These are phyloP conservation scores for Telenomus remus DNA, from an alignment of 1,140 invertebrate species.

Conservation along the genomic window DNA sequence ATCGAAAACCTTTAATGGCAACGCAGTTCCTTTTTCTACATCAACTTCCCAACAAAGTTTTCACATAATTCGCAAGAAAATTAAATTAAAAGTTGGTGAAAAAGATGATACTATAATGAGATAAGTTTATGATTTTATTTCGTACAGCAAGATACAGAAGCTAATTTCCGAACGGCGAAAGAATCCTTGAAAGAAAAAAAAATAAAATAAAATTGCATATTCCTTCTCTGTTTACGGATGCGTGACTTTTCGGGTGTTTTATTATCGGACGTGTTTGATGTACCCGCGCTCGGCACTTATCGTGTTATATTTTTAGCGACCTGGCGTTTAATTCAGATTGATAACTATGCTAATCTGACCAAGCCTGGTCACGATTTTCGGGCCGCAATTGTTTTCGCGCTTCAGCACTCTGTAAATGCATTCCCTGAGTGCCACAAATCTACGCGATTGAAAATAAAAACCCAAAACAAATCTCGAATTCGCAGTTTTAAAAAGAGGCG, in stretches of 20 bases:
- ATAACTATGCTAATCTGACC: constrained; percentile 58
- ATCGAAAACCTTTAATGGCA: too few species aligned
- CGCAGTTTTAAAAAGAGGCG: too few species aligned
- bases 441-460: too few species aligned
- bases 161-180: constrained; percentile 10
- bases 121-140: constrained; percentile 24
- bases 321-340: constrained; percentile 55
- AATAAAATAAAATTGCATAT: too few species aligned
- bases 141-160: constrained; percentile 11
- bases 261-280: constrained; percentile 30
- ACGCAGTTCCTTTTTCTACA: too few species aligned
- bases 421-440: too few species aligned
- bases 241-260: constrained; percentile 47
- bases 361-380: constrained; percentile 48
- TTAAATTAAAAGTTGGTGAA: not conserved
- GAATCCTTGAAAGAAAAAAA: constrained; percentile 39
- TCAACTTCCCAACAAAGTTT: too few species aligned
- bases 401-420: constrained; percentile 14
- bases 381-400: constrained; percentile 40
- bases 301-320: constrained; percentile 57
- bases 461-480: too few species aligned
- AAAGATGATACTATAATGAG: not conserved
- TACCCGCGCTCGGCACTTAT: constrained; percentile 22
- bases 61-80: not conserved
- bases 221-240: constrained; percentile 26